Base-by-base conservation (phyloP, 2,888 invertebrate species). In the Formica aserva region DNA sequence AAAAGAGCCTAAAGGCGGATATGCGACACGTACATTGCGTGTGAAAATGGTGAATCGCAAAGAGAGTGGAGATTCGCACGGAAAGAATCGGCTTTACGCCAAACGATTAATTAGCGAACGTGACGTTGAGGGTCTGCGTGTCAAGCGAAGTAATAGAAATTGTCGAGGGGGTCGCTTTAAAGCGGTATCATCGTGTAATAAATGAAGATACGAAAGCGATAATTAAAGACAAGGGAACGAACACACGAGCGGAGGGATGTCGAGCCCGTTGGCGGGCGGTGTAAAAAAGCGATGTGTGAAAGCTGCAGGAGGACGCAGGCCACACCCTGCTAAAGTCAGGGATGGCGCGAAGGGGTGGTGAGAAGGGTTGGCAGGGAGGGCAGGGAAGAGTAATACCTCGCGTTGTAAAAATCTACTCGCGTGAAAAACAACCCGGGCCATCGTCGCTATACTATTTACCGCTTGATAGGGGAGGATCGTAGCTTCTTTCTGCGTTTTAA, bases 241-340 rank as follows among this genome's bases (percentile, higher is more conserved):
- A 15, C 15, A 35, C 38, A n/a, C 55, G 48, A 8, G 62, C 32
- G 63, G 26, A 86, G 86, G 86, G 87, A 89, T 85, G 75, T 72
- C 67, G 63, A 75, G 83, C 72, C 76, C 74, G 76, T 72, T 82
- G 76, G 81, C 81, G 45, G 45, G 3, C 15, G 15, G 76, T 80
- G 77, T 66, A 67, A 85, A 86, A 88, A 88, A 86, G 87, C 81
- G 75, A 80, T 81, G 86, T 85, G 86, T 85, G 88, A 89, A 85
- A 85, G 86, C 57, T 77, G 71, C 82, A 52, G 65, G 41, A 45
- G 15, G 8, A 62, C 38, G 45, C 15, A 63, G 66, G 77, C 65
- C 81, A 75, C 85, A 76, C 84, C 86, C 86, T 82, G 38, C 65
- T 65, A 71, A 69, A 45, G 55, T 77, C 77, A 48, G 48, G 75